phyloP scores from a whole-genome alignment of 2,113 vertebrate genomes.

The Ophthalmolycus amberensis region DNA sequence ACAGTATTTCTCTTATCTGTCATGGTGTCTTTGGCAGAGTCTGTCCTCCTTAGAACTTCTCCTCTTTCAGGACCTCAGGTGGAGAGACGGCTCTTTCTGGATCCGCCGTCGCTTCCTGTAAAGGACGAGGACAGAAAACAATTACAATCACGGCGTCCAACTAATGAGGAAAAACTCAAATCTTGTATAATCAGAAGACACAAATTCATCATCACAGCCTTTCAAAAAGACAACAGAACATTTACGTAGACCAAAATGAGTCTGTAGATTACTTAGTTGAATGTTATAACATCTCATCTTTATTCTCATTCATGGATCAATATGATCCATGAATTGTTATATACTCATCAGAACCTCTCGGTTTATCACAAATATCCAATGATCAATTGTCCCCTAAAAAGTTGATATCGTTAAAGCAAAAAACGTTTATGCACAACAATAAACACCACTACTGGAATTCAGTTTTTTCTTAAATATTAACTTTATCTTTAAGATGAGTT shows the following conservation, averaged over 20 bases:
- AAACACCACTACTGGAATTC: neutral
- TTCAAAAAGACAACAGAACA: neutral
- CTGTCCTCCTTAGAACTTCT: conserved; percentile 47
- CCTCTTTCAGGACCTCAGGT: conserved; percentile 50
- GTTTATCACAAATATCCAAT: neutral
- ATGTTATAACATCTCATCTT: neutral
- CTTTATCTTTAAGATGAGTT: neutral
- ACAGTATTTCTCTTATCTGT: neutral
- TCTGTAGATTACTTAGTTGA: neutral
- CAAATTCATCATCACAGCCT: neutral
- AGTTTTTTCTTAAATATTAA: neutral
- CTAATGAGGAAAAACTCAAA: neutral
- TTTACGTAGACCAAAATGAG: neutral
- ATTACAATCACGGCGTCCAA: neutral
- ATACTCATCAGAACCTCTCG: neutral
- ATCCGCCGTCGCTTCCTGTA: conserved; percentile 61
- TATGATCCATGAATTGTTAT: neutral
- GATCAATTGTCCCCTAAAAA: neutral
- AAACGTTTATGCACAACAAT: neutral
- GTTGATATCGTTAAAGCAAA: neutral
- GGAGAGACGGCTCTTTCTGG: conserved; percentile 42
- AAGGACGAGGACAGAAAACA: conserved; percentile 31
- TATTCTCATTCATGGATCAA: neutral
- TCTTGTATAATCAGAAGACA: neutral
- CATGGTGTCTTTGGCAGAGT: neutral